Evolutionary conservation across 2,113 vertebrate genomes (phyloP), one percentile per base, ranked within the genome.

Genomic region (Microtus ochrogaster): DNA sequence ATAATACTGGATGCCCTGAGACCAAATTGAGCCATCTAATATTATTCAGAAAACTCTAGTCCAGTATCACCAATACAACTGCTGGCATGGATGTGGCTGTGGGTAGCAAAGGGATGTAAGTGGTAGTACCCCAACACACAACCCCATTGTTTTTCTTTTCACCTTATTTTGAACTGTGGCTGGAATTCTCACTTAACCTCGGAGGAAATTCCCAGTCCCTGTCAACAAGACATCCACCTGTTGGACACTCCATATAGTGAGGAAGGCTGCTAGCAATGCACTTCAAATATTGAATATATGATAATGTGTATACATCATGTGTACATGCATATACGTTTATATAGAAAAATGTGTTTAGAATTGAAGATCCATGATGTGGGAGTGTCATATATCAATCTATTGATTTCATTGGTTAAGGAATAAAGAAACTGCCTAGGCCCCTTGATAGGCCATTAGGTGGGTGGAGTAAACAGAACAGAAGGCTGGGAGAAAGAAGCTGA

Each of bases 41-140:
- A 49, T n/a, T 3, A 44, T 14, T 55, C 8, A 44, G 89, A 26
- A 79, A n/a, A 33, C 11, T n/a, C 39, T 78, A 8, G 17, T 24
- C 22, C 21, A 26, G 7, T 22, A 7, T 17, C 7, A 8, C 0
- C 1, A 63, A 17, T 70, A 47, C 0, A 0, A 39, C 5, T 24
- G 2, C 13, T 0, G 5, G 21, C 14, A 11, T 0, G 13, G 4
- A 63, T 28, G 28, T 0, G 3, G 66, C 63, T 58, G 55, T 30
- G 49, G 16, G 65, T 10, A 21, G 33, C 16, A 12, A 10, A 58
- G 72, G 12, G 10, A 41, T 3, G 26, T 0, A 4, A 19, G 30
- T 0, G 3, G 17, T 4, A 11, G 12, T 10, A 1, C 7, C n/a
- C 17, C 6, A 16, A 22, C 5, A 17, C 2, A 14, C 8, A 16